Percentiles rank a stretch among this genome's conserved stretches.
phyloP scores from a whole-genome alignment of 92 coral and sea anemone species.

The Paragorgia papillata region DNA sequence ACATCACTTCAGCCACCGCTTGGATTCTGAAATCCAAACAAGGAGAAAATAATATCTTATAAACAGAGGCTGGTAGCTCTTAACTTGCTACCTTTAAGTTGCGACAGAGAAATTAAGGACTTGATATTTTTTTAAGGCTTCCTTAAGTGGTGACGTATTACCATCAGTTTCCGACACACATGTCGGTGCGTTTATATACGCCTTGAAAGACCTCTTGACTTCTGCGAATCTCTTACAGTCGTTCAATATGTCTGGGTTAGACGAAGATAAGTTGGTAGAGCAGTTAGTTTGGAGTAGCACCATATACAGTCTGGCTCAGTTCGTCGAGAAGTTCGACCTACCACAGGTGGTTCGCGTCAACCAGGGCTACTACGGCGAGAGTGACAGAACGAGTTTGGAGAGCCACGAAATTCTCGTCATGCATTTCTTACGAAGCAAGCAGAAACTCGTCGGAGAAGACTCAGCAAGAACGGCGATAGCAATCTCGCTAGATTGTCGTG shows the following conservation, averaged over 20 bases:
- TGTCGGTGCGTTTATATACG: no score
- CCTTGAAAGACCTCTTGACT: no score
- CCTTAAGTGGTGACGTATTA: slow-evolving; percentile 1
- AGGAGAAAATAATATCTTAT: no score
- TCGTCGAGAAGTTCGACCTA: slow-evolving; percentile 71
- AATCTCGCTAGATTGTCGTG: no score
- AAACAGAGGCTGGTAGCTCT: no score
- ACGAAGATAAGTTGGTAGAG: slow-evolving; percentile 20
- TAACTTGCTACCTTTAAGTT: no score
- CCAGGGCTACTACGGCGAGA: slow-evolving; percentile 84
- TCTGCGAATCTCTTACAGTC: no score
- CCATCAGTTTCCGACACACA: slow-evolving; percentile 12
- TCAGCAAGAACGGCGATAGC: no score
- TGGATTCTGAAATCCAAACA: no score
- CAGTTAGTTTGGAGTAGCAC: slow-evolving; percentile 75
- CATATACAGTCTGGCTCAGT: slow-evolving; percentile 65
- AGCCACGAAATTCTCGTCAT: slow-evolving; percentile 72
- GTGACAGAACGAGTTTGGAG: slow-evolving; percentile 84
- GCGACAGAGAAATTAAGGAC: not conserved
- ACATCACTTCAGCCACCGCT: no score
- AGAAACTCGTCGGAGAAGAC: slow-evolving; percentile 65
- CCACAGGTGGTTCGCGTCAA: slow-evolving; percentile 91
- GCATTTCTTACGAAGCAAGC: slow-evolving; percentile 69
- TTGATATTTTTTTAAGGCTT: not conserved
- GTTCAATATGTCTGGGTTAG: no score